Evolutionary conservation across 92 coral and sea anemone species (phyloP), one percentile per base, ranked within the genome.

Genomic region (Heliopora coerulea): DNA sequence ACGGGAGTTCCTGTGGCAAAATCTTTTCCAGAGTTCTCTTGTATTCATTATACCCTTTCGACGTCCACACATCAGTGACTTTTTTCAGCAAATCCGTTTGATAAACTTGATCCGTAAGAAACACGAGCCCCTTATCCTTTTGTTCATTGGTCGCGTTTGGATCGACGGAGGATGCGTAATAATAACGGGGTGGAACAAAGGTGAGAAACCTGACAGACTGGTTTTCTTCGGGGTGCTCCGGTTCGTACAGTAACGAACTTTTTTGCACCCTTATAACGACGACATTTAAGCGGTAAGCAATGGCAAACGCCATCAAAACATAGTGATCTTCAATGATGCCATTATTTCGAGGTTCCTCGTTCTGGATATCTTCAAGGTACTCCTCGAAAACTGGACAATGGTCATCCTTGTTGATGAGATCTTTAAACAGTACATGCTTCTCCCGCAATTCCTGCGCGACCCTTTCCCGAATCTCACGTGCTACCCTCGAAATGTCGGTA

Each of bases 351-450:
- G 20, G 3, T 32, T 52, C 32, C 8, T 33, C 77, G 26, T 49
- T 8, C 27, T 32, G 32, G 30, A 70, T 39, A 33, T 70, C 63
- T 30, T 54, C 63, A n/a, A 70, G 0, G 25, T 70, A 70, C 9
- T 70, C 77, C 23, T 70, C 77, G 54, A 70, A 70, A 37, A 70
- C 57, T 35, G 62, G 77, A 14, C 77, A 70, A 54, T 34, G 77
- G 49, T 54, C 63, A n/a, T 70, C 77, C 31, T 70, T 70, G 42
- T 70, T 70, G 30, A 70, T 70, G 12, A 70, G 58, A 54, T 70
- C 77, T 26, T 70, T 70, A 25, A 70, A 70, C 21, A 70, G 17
- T 15, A 57, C 49, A 27, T 70, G 77, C 41, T 54, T 70, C 48
- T 31, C 63, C 40, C 52, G 23, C 7, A 70, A 23, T 18, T 34